Evolutionary conservation across 2,797 vertebrate species (phyloP), one percentile per base, ranked within the genome.

Genomic region (Vireo griseus): DNA sequence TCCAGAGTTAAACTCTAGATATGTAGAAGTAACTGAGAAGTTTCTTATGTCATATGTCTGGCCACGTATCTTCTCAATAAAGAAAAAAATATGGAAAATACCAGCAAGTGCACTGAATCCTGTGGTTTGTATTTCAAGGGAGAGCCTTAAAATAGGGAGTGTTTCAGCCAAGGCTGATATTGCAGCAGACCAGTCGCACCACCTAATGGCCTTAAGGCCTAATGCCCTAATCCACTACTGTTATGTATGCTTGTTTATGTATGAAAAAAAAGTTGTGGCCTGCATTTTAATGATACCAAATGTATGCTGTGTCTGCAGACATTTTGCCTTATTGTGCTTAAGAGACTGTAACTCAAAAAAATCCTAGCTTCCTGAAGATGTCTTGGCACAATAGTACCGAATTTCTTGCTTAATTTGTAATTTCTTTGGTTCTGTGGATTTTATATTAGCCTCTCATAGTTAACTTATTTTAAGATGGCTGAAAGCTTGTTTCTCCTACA

Each of bases 261-360:
- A 73, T 82, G 73, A 91, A 81, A 93, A 89, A 73, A 85, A 87
- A 90, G 22, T 33, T 88, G 37, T 87, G 82, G 65, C 65, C 65
- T 94, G 31, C 44, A 72, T 88, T 97, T 92, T 95, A 94, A 90
- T 26, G 9, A 75, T 94, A 65, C 6, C 2, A 87, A 94, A 80
- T 93, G 39, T 92, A 67, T 45, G 13, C 73, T 90, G 11, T 82
- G 73, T 91, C 85, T 92, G 47, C 17, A 80, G 35, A 52, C 19
- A 40, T 67, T 77, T 10, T 19, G 57, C 33, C 48, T 92, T 17
- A 39, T 45, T 62, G 29, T 65, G 44, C 24, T 84, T 86, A 72
- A 83, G 37, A 6, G 22, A 54, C 85, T 52, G 33, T 77, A 44
- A 54, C 31, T 91, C 28, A 28, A 63, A 93, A 74, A 16, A 78